A percentile compares a stretch with the other conserved stretches of the same genome.
Conservation (phyloP, 2,113 vertebrate genomes). For the Mixornis gularis region DNA sequence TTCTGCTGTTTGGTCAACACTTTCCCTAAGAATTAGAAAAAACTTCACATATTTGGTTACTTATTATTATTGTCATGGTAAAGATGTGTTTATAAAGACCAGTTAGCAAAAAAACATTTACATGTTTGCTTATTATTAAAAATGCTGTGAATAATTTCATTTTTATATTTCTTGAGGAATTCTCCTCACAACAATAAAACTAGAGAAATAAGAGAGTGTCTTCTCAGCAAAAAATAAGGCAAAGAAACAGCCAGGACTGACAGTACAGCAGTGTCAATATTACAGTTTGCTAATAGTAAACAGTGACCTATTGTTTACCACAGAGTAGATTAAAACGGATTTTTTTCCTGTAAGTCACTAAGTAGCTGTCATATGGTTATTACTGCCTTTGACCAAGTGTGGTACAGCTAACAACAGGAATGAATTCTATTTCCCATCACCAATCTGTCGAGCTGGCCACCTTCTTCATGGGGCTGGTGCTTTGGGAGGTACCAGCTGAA, state of each 20-base stretch:
- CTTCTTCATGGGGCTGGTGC: conserved; percentile 1
- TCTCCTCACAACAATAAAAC: background rate
- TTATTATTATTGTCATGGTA: background rate
- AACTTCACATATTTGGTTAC: background rate
- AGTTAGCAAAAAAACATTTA: background rate
- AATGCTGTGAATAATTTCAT: background rate
- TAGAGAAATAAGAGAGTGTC: background rate
- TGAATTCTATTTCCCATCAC: background rate
- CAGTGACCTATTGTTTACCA: background rate
- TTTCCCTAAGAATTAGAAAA: background rate
- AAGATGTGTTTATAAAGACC: background rate
- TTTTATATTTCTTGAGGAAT: background rate
- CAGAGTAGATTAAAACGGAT: background rate
- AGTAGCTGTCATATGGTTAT: background rate
- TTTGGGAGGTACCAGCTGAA: conserved; percentile 37
- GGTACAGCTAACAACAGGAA: background rate
- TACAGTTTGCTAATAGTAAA: background rate
- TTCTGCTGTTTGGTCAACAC: background rate
- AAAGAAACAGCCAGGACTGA: background rate
- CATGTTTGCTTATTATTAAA: background rate
- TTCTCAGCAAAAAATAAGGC: background rate
- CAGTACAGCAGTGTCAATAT: background rate
- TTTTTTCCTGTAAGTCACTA: background rate
- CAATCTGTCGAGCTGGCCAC: background rate
- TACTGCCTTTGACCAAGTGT: background rate